A percentile compares a stretch with the other conserved stretches of the same genome.
Conservation (phyloP, 2,113 vertebrate genomes). For the Oreochromis aureus region DNA sequence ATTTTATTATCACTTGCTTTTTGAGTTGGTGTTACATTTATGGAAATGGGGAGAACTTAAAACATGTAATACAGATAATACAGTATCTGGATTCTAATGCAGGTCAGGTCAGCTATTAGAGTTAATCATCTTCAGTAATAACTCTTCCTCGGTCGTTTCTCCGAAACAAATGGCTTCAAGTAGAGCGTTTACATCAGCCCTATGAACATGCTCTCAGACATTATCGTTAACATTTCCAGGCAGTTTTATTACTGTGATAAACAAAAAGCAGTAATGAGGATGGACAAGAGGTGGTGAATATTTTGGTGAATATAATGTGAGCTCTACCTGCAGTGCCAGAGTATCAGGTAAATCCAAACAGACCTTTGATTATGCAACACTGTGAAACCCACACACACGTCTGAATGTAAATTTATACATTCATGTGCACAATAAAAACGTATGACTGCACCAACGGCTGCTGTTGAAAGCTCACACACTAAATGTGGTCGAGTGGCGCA, state of each 20-base stretch:
- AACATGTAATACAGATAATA: background rate
- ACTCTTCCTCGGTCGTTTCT: constrained; percentile 11
- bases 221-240: constrained; percentile 2
- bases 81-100: fast-evolving
- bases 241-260: background rate
- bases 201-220: background rate
- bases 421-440: background rate
- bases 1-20: background rate
- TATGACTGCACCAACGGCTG: background rate
- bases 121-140: background rate
- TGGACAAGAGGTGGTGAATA: background rate
- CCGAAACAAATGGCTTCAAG: background rate
- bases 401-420: background rate
- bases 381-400: background rate
- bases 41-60: background rate
- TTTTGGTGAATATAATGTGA: background rate
- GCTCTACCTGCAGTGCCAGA: background rate
- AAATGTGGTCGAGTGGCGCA: background rate
- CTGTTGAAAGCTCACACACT: background rate
- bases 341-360: background rate
- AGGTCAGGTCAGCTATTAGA: background rate
- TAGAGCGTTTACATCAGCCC: background rate
- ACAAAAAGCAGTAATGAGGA: constrained; percentile 1
- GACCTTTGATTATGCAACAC: background rate
- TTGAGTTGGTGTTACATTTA: background rate